Percentiles rank a stretch among this genome's conserved stretches.
These are phyloP conservation scores for Hemibagrus guttatus DNA, from an alignment of 2,797 vertebrate species.

Conservation along the genomic window DNA sequence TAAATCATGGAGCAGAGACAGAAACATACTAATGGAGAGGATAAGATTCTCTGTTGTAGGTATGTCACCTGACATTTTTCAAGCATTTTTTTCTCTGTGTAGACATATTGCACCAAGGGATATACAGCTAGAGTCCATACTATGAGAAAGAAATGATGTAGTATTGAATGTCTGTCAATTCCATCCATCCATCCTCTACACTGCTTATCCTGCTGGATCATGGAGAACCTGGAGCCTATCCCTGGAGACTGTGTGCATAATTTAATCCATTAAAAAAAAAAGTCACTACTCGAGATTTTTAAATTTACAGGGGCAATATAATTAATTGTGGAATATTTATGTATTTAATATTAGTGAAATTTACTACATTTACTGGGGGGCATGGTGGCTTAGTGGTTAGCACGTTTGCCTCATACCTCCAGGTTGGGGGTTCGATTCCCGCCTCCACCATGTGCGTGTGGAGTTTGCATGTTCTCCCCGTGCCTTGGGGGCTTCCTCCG, in stretches of 20 bases:
- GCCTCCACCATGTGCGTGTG: too few species aligned
- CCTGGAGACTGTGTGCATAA: background rate
- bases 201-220: too few species aligned
- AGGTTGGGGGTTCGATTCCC: too few species aligned
- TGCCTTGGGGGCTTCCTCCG: too few species aligned
- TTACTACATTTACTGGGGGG: too few species aligned
- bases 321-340: background rate
- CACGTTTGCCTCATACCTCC: too few species aligned
- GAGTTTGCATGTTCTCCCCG: too few species aligned
- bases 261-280: background rate
- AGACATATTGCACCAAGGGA: background rate
- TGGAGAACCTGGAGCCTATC: too few species aligned
- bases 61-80: slow-evolving; percentile 1
- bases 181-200: too few species aligned
- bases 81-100: background rate
- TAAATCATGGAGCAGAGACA: slow-evolving; percentile 11
- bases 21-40: background rate
- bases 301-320: background rate
- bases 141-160: background rate
- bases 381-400: too few species aligned
- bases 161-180: background rate
- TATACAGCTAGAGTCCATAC: background rate
- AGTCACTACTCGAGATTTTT: background rate
- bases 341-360: background rate
- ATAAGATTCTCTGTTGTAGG: background rate